Conservation (phyloP, 2,888 invertebrate species). For the Nemotelus pantherinus region DNA sequence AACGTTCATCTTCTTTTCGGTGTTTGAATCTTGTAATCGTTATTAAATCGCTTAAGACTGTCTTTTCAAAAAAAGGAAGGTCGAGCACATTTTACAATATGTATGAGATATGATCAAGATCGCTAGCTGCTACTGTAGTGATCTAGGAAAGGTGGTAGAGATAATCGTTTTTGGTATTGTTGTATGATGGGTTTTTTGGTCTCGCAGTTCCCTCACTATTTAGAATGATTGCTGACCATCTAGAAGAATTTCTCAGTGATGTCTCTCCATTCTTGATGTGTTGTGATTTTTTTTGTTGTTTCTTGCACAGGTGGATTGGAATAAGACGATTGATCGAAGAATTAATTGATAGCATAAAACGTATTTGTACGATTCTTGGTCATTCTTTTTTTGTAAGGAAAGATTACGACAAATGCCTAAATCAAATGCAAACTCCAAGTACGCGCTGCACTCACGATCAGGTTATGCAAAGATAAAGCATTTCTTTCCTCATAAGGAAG, state of each 20-base stretch:
- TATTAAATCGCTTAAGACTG: neutral
- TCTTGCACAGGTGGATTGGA: neutral
- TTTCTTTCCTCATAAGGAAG: too few relatives aligned
- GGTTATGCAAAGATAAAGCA: too few relatives aligned
- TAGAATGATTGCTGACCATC: neutral
- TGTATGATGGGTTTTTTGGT: neutral
- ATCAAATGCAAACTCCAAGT: too few relatives aligned
- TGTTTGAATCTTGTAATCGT: conserved; percentile 19
- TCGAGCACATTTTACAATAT: conserved; percentile 10
- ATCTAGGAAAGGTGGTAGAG: conserved; percentile 15
- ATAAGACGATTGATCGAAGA: conserved; percentile 3
- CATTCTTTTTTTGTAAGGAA: conserved; percentile 20
- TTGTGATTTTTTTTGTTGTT: too few relatives aligned
- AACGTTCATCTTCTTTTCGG: neutral
- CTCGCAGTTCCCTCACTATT: neutral
- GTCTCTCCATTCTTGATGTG: neutral
- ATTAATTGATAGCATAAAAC: conserved; percentile 42
- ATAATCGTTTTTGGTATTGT: neutral
- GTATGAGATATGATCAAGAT: neutral
- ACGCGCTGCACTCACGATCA: too few relatives aligned
- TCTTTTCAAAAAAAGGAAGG: conserved; percentile 29
- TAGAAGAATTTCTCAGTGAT: neutral
- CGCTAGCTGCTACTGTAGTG: neutral
- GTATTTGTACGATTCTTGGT: conserved; percentile 19
- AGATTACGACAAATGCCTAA: neutral